Conservation (phyloP, 2,113 vertebrate species). For the Cyprinodon tularosa region DNA sequence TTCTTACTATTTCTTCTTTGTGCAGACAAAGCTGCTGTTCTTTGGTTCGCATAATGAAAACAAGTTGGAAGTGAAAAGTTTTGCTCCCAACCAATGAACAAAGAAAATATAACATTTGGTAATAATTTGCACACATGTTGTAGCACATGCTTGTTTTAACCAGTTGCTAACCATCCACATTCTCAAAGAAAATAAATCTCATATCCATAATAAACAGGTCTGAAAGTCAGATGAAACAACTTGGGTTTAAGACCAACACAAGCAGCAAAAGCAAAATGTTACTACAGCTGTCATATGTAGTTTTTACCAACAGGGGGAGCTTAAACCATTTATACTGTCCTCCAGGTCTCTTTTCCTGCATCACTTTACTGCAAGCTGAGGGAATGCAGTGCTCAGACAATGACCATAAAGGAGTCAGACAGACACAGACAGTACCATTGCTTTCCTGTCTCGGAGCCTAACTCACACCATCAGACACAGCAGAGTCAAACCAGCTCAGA, state of each 20-base stretch:
- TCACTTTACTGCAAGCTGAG: constrained; percentile 9
- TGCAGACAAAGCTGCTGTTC: too few species aligned
- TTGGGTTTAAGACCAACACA: background rate
- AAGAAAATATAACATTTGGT: too few species aligned
- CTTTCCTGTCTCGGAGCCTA: constrained; percentile 25
- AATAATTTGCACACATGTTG: too few species aligned
- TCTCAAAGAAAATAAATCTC: too few species aligned
- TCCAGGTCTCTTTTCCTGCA: background rate
- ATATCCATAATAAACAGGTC: too few species aligned
- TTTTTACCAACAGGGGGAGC: constrained; percentile 58
- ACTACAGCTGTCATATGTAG: background rate
- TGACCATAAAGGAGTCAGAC: constrained; percentile 56
- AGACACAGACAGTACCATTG: constrained; percentile 26
- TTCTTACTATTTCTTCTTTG: too few species aligned
- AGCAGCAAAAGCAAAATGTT: background rate
- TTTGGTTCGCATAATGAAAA: too few species aligned
- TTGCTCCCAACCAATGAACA: too few species aligned
- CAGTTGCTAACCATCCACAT: too few species aligned
- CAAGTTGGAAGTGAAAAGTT: too few species aligned
- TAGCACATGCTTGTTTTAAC: too few species aligned
- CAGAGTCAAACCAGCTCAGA: constrained; percentile 22
- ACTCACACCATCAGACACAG: constrained; percentile 26
- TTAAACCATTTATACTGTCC: constrained; percentile 8
- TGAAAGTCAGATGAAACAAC: too few species aligned
- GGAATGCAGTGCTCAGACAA: constrained; percentile 50